phyloP scores from a whole-genome alignment of 35 echinoderm and acorn worm species.

The Lytechinus pictus region DNA sequence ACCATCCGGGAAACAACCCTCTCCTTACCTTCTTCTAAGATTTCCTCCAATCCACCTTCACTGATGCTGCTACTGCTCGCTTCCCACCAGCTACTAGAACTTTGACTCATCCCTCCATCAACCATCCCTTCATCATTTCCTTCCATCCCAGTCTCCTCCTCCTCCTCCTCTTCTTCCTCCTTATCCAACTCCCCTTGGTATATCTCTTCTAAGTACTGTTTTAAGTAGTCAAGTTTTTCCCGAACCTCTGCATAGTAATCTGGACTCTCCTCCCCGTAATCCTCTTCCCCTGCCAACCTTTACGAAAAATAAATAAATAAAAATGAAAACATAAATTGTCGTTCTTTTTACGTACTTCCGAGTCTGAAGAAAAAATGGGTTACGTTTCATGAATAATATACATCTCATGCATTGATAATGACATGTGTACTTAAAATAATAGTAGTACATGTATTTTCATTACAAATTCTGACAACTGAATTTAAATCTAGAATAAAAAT shows the following conservation, averaged over 20 bases:
- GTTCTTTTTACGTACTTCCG: background rate
- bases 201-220: constrained; percentile 49
- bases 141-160: background rate
- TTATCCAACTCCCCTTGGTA: background rate
- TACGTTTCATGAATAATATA: no score
- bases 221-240: constrained; percentile 50
- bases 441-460: no score
- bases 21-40: constrained; percentile 25
- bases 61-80: constrained; percentile 27
- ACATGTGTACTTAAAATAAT: no score
- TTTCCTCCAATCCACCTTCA: constrained; percentile 28
- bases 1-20: background rate
- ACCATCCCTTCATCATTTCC: background rate
- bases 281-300: background rate
- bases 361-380: no score
- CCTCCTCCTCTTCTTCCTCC: constrained; percentile 9
- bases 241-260: constrained; percentile 12
- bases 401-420: no score
- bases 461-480: no score
- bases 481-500: no score
- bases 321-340: background rate
- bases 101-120: constrained; percentile 11
- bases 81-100: background rate
- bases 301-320: background rate
- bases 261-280: background rate